Conservation (phyloP, 2,113 vertebrate genomes). For the Rhinolophus sinicus region DNA sequence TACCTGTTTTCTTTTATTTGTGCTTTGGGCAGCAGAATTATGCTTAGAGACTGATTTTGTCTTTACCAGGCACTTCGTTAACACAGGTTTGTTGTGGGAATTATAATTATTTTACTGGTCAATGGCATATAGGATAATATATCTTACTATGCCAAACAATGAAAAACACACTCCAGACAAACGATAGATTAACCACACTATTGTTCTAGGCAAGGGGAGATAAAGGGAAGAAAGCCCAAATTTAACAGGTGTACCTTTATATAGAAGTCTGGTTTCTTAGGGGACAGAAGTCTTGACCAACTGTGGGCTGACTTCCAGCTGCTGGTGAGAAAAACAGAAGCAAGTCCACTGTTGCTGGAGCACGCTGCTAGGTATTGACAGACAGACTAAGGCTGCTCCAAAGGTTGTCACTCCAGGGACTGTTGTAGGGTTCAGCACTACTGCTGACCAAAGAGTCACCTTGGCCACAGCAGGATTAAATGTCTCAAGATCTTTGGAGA, state of each 20-base stretch:
- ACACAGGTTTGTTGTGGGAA: background rate
- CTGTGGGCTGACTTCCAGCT: background rate
- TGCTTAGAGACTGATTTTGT: background rate
- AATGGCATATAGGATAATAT: background rate
- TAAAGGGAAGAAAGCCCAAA: background rate
- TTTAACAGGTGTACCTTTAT: background rate
- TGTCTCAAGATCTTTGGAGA: background rate
- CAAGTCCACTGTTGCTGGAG: background rate
- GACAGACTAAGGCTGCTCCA: background rate
- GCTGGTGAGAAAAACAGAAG: background rate
- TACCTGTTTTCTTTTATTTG: background rate
- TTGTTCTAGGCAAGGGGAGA: background rate
- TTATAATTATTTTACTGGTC: background rate
- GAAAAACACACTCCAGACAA: background rate
- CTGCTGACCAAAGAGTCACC: background rate
- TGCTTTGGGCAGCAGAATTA: background rate
- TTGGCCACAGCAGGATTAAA: background rate
- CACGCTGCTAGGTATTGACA: background rate
- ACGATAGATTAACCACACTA: background rate
- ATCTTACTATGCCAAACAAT: background rate
- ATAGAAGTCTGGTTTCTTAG: background rate
- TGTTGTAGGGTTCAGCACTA: background rate
- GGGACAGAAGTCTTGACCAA: background rate
- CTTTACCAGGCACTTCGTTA: background rate
- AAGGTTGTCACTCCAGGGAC: background rate